Evolutionary conservation across 2,113 vertebrate species (phyloP).

Genomic region (Nettapus auritus): DNA sequence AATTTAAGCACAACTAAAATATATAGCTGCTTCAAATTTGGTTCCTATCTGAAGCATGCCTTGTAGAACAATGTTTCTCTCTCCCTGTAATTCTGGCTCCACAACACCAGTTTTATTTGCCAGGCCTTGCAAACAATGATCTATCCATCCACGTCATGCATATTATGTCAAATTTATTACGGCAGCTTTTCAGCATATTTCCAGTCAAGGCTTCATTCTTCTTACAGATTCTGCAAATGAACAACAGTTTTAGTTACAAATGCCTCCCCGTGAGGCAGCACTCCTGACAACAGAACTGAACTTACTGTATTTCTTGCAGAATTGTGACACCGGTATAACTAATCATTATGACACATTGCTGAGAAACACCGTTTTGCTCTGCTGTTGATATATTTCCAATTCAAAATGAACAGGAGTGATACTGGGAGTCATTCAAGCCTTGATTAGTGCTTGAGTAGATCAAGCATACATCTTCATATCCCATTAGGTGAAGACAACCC

Average conservation of each 20-base stretch:
- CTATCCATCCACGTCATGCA: slow-evolving; percentile 62
- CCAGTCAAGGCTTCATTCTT: slow-evolving; percentile 63
- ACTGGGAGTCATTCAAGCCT: slow-evolving; percentile 38
- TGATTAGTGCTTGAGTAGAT: slow-evolving; percentile 45
- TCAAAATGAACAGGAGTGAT: slow-evolving; percentile 14
- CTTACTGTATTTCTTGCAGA: slow-evolving; percentile 60
- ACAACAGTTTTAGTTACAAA: slow-evolving; percentile 75
- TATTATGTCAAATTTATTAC: slow-evolving; percentile 75
- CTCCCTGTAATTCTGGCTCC: slow-evolving; percentile 51
- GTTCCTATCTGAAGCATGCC: slow-evolving; percentile 52
- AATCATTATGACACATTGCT: slow-evolving; percentile 65
- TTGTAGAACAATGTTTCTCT: slow-evolving; percentile 59
- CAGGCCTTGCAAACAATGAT: slow-evolving; percentile 55
- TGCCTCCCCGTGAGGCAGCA: slow-evolving; percentile 72
- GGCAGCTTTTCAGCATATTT: slow-evolving; percentile 69
- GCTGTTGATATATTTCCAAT: slow-evolving; percentile 31
- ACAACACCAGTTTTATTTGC: slow-evolving; percentile 47
- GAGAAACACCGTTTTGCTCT: slow-evolving; percentile 57
- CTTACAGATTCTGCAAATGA: slow-evolving; percentile 65
- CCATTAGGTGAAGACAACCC: neutral
- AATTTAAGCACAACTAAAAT: slow-evolving; percentile 52
- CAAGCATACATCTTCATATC: neutral
- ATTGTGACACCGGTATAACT: slow-evolving; percentile 49
- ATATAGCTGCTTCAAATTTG: slow-evolving; percentile 38
- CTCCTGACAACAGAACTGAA: slow-evolving; percentile 53